A percentile compares a stretch with the other conserved stretches of the same genome.
Conservation (phyloP, 2,888 invertebrate species). For the Embidobia sp. region DNA sequence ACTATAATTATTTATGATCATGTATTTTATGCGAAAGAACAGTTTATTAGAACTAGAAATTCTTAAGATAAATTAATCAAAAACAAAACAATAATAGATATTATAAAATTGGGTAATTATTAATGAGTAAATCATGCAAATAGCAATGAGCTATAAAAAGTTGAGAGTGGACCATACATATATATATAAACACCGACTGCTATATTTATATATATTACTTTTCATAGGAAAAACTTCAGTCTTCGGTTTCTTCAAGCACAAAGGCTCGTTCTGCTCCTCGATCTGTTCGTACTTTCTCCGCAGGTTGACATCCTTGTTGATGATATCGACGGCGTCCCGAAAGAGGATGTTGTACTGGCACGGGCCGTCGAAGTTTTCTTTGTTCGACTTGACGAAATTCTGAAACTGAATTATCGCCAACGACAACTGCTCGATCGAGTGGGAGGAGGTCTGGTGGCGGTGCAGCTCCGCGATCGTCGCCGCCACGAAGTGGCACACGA, state of each 20-base stretch:
- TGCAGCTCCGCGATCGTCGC: conserved; percentile 70
- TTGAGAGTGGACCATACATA: too few species aligned
- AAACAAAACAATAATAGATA: background rate
- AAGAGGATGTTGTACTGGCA: conserved; percentile 43
- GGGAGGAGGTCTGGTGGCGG: conserved; percentile 71
- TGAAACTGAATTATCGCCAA: conserved; percentile 70
- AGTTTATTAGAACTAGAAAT: too few species aligned
- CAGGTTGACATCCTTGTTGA: conserved; percentile 44
- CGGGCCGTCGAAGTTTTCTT: conserved; percentile 45
- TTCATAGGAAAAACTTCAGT: conserved; percentile 38
- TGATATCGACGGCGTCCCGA: conserved; percentile 28
- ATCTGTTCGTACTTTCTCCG: conserved; percentile 15
- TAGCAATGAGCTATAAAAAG: too few species aligned
- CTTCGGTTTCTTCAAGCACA: conserved; percentile 52
- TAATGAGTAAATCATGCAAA: too few species aligned
- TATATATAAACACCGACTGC: too few species aligned
- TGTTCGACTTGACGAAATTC: conserved; percentile 61
- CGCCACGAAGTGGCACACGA: conserved; percentile 70
- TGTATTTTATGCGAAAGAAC: too few species aligned
- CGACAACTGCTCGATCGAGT: conserved; percentile 73
- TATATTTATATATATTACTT: conserved; percentile 19
- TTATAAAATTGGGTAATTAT: too few species aligned
- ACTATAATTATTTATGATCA: too few species aligned
- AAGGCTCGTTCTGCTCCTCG: conserved; percentile 47
- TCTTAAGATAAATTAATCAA: too few species aligned